Conservation (phyloP, 2,888 invertebrate species). For the Meta bourneti region DNA sequence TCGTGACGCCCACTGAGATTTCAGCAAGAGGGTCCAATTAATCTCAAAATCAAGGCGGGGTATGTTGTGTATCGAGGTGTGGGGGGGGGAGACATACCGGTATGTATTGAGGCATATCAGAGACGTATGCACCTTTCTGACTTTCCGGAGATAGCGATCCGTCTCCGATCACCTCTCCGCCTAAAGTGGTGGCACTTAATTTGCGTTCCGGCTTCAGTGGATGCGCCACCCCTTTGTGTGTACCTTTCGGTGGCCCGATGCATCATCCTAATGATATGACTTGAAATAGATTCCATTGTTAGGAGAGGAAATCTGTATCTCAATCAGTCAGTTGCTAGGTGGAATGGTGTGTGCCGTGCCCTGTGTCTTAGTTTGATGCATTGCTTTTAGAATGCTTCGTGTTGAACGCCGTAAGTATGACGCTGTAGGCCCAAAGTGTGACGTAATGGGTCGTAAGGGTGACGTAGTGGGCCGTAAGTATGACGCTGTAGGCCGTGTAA, state of each 20-base stretch:
- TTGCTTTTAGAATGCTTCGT: too few relatives aligned
- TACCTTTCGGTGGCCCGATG: conserved; percentile 5
- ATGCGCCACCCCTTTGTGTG: not conserved
- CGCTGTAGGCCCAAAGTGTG: too few relatives aligned
- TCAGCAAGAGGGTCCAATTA: conserved; percentile 35
- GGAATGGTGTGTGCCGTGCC: not conserved
- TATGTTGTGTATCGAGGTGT: conserved; percentile 23
- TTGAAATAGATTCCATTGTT: not conserved
- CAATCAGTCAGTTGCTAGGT: not conserved
- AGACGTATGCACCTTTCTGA: not conserved
- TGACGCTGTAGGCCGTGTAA: too few relatives aligned
- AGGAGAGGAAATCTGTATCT: not conserved
- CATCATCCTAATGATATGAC: conserved; percentile 49
- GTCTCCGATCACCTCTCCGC: conserved; percentile 9
- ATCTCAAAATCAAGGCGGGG: conserved; percentile 45
- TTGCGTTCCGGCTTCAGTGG: conserved; percentile 21
- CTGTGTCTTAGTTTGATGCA: too few relatives aligned
- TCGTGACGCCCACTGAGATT: conserved; percentile 54
- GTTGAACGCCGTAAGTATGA: too few relatives aligned
- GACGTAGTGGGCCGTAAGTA: too few relatives aligned
- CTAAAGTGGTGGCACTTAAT: conserved; percentile 53
- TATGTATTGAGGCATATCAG: conserved; percentile 21
- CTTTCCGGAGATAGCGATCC: conserved; percentile 6
- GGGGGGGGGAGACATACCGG: not conserved
- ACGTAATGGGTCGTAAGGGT: too few relatives aligned